Evolutionary conservation across 2,113 vertebrate species (phyloP).

Genomic region (Nesoenas mayeri): DNA sequence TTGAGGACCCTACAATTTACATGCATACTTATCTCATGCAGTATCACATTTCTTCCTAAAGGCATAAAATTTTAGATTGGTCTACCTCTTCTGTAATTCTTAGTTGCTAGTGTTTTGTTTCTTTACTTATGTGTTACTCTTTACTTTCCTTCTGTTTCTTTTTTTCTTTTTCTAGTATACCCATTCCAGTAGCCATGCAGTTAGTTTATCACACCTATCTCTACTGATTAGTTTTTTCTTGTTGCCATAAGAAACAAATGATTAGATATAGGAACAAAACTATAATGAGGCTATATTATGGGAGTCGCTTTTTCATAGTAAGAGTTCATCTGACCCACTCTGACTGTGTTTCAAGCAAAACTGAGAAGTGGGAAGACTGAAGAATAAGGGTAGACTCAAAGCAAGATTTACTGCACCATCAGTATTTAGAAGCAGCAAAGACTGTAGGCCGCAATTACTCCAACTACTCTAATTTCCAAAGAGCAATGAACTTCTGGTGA

Average conservation of each 20-base stretch:
- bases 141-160: not conserved
- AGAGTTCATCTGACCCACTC: not conserved
- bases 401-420: not conserved
- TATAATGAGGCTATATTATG: not conserved
- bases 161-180: not conserved
- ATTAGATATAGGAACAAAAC: not conserved
- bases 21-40: not conserved
- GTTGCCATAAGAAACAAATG: not conserved
- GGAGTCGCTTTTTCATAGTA: not conserved
- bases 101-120: not conserved
- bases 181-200: not conserved
- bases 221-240: not conserved
- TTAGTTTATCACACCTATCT: not conserved
- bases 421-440: not conserved
- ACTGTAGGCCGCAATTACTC: not conserved
- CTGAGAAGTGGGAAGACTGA: not conserved
- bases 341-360: not conserved
- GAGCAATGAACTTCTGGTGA: not conserved
- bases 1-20: not conserved
- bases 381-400: not conserved
- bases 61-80: not conserved
- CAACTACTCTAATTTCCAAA: not conserved
- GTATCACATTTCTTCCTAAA: not conserved
- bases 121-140: not conserved
- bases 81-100: not conserved